Conservation (phyloP, 37 sponge, comb jelly and placozoan species). For the Geodia barretti region DNA sequence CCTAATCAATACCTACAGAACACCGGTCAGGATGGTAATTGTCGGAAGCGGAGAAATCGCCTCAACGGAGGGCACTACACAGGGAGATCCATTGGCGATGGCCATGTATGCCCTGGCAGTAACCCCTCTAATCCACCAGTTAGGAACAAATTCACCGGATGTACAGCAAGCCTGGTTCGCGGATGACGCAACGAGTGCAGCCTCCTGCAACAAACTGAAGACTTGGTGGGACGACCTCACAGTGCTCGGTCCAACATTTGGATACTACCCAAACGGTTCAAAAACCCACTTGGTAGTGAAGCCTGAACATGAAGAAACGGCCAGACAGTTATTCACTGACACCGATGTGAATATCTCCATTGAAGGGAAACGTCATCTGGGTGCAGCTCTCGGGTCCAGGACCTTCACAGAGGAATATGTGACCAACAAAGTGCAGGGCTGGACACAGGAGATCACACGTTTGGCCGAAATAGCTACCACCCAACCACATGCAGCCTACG, state of each 20-base stretch:
- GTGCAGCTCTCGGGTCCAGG: slow-evolving; percentile 48
- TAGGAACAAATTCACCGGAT: background rate
- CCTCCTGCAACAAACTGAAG: slow-evolving; percentile 21
- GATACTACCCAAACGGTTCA: slow-evolving; percentile 56
- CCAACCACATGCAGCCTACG: slow-evolving; percentile 50
- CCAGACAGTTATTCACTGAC: slow-evolving; percentile 31
- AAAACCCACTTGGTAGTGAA: slow-evolving; percentile 63
- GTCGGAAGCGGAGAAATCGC: slow-evolving; percentile 22
- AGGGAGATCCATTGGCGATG: slow-evolving; percentile 62
- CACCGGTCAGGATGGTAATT: slow-evolving; percentile 14
- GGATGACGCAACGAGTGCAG: slow-evolving; percentile 56
- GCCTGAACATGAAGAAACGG: slow-evolving; percentile 23
- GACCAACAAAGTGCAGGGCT: slow-evolving; percentile 20
- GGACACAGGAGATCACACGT: slow-evolving; percentile 22
- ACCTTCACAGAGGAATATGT: slow-evolving; percentile 40
- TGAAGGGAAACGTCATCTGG: slow-evolving; percentile 56
- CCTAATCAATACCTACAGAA: slow-evolving; percentile 31
- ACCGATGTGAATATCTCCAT: slow-evolving; percentile 48
- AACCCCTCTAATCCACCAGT: slow-evolving; percentile 14
- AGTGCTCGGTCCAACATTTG: slow-evolving; percentile 27
- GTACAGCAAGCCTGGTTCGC: slow-evolving; percentile 64
- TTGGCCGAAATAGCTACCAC: slow-evolving; percentile 38
- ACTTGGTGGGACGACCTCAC: slow-evolving; percentile 29
- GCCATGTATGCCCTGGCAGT: slow-evolving; percentile 60
- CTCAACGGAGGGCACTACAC: slow-evolving; percentile 39